Conservation (phyloP, 2,797 vertebrate genomes). For the Sylvia borin region DNA sequence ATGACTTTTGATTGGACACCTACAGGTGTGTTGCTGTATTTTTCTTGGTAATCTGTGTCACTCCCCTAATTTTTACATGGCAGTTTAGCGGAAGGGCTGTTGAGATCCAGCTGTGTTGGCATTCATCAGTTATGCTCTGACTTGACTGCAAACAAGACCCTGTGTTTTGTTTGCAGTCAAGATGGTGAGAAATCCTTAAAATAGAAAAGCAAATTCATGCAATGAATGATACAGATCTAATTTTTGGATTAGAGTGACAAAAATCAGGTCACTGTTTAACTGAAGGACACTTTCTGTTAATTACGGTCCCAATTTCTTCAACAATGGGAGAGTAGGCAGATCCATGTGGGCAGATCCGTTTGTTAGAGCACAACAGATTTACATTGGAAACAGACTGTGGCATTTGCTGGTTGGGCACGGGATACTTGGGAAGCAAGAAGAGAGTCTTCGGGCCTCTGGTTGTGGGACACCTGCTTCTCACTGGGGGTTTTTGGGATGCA, state of each 20-base stretch:
- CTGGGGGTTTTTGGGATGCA: neutral
- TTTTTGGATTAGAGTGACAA: neutral
- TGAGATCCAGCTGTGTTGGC: slow-evolving; percentile 58
- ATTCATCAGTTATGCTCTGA: slow-evolving; percentile 16
- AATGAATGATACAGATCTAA: neutral
- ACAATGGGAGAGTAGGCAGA: neutral
- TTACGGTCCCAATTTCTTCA: neutral
- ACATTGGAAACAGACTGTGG: neutral
- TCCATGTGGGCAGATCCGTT: neutral
- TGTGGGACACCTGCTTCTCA: neutral
- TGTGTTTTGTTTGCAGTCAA: neutral
- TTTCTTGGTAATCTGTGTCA: slow-evolving; percentile 17
- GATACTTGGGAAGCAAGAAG: neutral
- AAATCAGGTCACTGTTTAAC: neutral
- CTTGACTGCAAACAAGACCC: slow-evolving; percentile 16
- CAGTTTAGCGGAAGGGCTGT: slow-evolving; percentile 23
- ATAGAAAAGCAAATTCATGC: neutral
- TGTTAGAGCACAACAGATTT: neutral
- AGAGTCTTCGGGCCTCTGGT: neutral
- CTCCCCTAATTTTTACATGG: neutral
- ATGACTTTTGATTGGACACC: slow-evolving; percentile 5
- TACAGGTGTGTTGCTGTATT: slow-evolving; percentile 35
- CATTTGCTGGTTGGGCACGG: neutral
- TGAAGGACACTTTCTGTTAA: neutral
- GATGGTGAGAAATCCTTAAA: neutral